A percentile compares a stretch with the other conserved stretches of the same genome.
These are phyloP conservation scores for Dromas ardeola DNA, from an alignment of 2,113 vertebrate genomes.

Conservation along the genomic window DNA sequence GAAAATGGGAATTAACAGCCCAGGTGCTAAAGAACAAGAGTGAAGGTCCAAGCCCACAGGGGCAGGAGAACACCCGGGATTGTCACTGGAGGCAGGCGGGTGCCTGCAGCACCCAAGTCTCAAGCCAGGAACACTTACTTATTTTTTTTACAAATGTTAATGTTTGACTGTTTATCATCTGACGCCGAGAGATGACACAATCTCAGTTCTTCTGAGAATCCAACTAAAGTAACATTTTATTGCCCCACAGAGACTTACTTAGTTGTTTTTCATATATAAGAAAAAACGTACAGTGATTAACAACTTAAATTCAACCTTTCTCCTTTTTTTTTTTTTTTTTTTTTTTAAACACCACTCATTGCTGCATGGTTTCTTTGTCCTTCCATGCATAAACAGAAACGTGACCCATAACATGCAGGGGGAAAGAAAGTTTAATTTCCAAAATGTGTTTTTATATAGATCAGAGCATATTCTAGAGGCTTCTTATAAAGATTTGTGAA, in stretches of 20 bases:
- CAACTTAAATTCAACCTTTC: background rate
- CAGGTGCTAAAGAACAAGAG: background rate
- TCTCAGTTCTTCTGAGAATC: background rate
- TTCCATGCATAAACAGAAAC: background rate
- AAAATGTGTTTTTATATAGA: background rate
- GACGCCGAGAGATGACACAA: background rate
- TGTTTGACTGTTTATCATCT: background rate
- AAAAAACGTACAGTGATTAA: background rate
- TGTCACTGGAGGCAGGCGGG: no score
- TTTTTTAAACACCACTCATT: background rate
- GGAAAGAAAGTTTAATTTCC: background rate
- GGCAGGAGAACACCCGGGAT: background rate
- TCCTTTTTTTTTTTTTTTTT: background rate
- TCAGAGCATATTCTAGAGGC: constrained; percentile 38
- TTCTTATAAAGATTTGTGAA: background rate
- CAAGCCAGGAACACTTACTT: background rate
- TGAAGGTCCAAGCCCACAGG: fast-evolving
- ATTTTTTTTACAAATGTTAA: background rate
- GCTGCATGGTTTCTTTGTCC: background rate
- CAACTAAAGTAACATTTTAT: background rate
- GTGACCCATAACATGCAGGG: background rate
- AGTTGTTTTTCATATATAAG: background rate
- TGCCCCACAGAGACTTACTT: background rate
- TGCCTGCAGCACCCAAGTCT: no score
- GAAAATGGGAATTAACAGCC: background rate